Evolutionary conservation across 2,113 vertebrate species (phyloP).

Genomic region (Lampris megalopsis): DNA sequence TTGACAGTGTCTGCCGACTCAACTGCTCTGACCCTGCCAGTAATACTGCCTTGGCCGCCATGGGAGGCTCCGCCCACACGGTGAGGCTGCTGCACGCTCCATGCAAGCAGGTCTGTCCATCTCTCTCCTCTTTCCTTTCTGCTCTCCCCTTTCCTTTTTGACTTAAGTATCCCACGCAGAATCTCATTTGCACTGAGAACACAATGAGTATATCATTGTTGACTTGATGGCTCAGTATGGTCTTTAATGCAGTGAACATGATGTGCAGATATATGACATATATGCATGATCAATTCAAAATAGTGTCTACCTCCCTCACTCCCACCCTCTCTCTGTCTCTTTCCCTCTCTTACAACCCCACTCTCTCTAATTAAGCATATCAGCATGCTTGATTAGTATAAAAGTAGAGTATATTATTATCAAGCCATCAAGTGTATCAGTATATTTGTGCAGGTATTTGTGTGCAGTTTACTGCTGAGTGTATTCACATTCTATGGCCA

Average conservation of each 20-base stretch:
- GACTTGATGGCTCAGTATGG: neutral
- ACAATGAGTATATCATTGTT: neutral
- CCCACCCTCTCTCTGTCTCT: conserved; percentile 9
- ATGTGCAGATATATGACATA: conserved; percentile 1
- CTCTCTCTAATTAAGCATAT: neutral
- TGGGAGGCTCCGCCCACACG: conserved; percentile 85
- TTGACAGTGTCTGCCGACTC: conserved; percentile 94
- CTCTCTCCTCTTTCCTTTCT: conserved; percentile 66
- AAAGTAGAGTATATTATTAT: neutral
- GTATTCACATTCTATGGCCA: neutral
- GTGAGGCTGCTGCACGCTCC: conserved; percentile 82
- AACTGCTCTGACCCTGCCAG: conserved; percentile 86
- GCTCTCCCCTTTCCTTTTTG: conserved; percentile 47
- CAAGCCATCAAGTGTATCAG: no score
- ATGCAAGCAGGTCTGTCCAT: conserved; percentile 85
- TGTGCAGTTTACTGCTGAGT: neutral
- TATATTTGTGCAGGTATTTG: neutral
- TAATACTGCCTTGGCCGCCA: conserved; percentile 78
- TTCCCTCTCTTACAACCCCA: neutral
- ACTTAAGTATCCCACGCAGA: conserved; percentile 1
- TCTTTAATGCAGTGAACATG: neutral
- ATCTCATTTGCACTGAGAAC: no score
- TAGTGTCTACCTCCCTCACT: neutral
- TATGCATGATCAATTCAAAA: neutral
- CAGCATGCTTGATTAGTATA: neutral